These are phyloP conservation scores for Drosophila kohkoa DNA, from an alignment of 1,140 invertebrate genomes.

Conservation along the genomic window DNA sequence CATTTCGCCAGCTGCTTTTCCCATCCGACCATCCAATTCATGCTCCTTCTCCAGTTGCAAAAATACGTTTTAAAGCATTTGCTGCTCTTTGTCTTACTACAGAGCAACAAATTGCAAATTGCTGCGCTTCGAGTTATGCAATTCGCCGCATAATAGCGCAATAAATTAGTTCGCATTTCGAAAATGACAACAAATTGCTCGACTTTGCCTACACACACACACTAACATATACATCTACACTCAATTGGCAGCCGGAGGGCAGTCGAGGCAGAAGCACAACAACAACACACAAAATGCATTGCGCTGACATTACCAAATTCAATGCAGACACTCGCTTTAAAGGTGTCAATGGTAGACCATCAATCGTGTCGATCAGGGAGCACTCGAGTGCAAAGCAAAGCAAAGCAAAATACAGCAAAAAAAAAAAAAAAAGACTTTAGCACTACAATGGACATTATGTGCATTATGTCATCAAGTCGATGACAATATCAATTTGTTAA, in stretches of 20 bases:
- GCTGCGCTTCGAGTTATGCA: slow-evolving; percentile 75
- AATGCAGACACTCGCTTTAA: slow-evolving; percentile 29
- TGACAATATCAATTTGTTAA: slow-evolving; percentile 7
- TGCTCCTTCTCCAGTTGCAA: background rate
- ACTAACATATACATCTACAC: slow-evolving; percentile 11
- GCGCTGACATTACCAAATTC: slow-evolving; percentile 41
- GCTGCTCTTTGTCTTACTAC: slow-evolving; percentile 24
- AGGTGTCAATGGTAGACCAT: slow-evolving; percentile 46
- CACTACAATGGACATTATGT: background rate
- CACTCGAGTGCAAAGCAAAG: background rate
- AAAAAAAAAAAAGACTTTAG: background rate
- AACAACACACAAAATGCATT: slow-evolving; percentile 20
- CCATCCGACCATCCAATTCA: slow-evolving; percentile 32
- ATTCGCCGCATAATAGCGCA: slow-evolving; percentile 72
- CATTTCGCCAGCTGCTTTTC: slow-evolving; percentile 32
- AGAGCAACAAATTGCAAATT: slow-evolving; percentile 62
- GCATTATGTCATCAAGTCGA: slow-evolving; percentile 2
- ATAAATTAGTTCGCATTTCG: slow-evolving; percentile 83
- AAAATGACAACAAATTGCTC: slow-evolving; percentile 82
- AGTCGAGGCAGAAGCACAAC: slow-evolving; percentile 22
- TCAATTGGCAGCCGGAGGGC: slow-evolving; percentile 10
- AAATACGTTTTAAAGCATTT: slow-evolving; percentile 22
- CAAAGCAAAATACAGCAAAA: no score
- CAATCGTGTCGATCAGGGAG: slow-evolving; percentile 11
- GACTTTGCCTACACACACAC: slow-evolving; percentile 32